Evolutionary conservation across 1,140 invertebrate genomes (phyloP), one percentile per base, ranked within the genome.

Genomic region (Drosophila nigrodunni): DNA sequence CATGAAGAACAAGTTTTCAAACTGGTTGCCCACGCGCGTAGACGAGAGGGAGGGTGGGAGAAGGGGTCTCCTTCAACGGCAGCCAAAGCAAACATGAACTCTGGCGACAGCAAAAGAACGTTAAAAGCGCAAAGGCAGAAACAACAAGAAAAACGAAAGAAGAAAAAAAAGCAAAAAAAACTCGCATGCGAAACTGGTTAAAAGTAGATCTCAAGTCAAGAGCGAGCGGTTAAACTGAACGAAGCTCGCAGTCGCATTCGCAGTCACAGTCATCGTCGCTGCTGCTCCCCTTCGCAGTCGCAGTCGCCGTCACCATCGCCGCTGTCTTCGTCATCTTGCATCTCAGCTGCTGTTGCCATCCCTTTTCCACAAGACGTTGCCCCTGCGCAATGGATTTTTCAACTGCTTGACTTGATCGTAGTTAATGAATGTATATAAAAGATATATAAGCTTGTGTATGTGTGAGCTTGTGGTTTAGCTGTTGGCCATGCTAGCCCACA

Each of bases 41-140:
- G 15, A 18, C 10, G 18, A 1, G 5, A 46, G 21, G 21, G 2
- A 35, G 25, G 2, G 18, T 37, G 25, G n/a, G 43, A n/a, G 1
- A 8, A 11, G 7, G 4, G 13, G 41, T 8, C 71, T 21, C 57
- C 49, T 59, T 50, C 64, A 74, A 74, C 71, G 59, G 76, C 80
- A 79, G 80, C 72, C 41, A 54, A 74, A 77, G 74, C 78, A 85
- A 86, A 85, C 74, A 85, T 77, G 74, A 82, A 82, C 74, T 74
- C 80, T 59, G 74, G 67, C 77, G 77, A 83, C 81, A 78, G 68
- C 35, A 58, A 47, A 60, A 73, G 58, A 69, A 62, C 58, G 60
- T 71, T 65, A 74, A 69, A 65, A 65, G 57, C 62, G 72, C 71
- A 8, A 37, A 54, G 46, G 44, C 8, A 67, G 57, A 50, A 43